Percentiles rank a stretch among this genome's conserved stretches.
Evolutionary conservation across 2,797 vertebrate genomes (phyloP).

Genomic region (Numenius phaeopus): DNA sequence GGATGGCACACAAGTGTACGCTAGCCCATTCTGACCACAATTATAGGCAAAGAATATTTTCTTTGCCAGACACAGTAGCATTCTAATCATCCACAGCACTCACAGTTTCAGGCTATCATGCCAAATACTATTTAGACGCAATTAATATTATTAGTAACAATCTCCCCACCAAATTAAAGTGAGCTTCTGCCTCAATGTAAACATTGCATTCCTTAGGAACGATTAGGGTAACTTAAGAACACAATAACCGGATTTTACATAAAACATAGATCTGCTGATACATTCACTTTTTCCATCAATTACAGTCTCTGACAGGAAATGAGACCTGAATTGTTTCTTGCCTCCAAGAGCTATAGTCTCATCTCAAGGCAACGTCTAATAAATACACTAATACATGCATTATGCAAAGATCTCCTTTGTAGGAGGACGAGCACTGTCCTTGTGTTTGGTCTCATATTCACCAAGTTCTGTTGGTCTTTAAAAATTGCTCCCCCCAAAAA

Average conservation of each 20-base stretch:
- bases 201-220: neutral
- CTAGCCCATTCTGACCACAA: neutral
- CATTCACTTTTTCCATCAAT: neutral
- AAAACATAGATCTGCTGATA: neutral
- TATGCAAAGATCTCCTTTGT: neutral
- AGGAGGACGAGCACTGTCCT: neutral
- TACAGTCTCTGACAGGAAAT: neutral
- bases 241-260: neutral
- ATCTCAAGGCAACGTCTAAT: neutral
- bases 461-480: neutral
- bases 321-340: neutral
- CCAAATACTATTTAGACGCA: neutral
- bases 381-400: neutral
- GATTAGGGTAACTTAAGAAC: neutral
- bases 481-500: neutral
- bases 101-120: neutral
- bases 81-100: neutral
- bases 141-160: neutral
- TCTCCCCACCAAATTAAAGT: neutral
- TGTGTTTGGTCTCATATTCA: neutral
- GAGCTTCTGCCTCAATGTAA: neutral
- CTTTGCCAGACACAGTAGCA: neutral
- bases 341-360: neutral
- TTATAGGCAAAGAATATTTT: neutral
- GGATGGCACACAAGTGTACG: too few relatives aligned